Evolutionary conservation across 2,888 invertebrate genomes (phyloP), one percentile per base, ranked within the genome.

Genomic region (Stenotaenia linearis): DNA sequence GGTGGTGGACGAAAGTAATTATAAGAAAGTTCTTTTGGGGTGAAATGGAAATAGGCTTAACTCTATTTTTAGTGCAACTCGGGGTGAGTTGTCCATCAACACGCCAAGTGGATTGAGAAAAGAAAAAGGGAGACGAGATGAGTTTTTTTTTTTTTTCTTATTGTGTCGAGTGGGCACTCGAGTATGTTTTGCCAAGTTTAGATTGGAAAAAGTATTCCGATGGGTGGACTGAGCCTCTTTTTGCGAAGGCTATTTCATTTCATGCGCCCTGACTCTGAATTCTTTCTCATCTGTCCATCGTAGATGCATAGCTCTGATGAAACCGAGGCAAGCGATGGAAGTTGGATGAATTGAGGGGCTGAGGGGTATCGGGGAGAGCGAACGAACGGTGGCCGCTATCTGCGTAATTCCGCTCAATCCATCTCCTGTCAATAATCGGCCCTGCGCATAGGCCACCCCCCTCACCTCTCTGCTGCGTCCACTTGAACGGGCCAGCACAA

Each of bases 211-310:
- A 61, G 61, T 61, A 61, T 61, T 61, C 61, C 61, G 25, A 61
- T 61, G 61, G 61, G 61, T 61, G 61, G 61, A 61, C 61, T 61
- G 61, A 61, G 61, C 61, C 12, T 25, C 25, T 61, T 25, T 61
- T 61, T 61, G 61, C 61, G 25, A 25, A 40, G 77, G 77, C 77
- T 40, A 37, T 77, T 77, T 77, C 77, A 77, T 77, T 77, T 77
- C 77, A 77, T 77, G 77, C 77, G 40, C 37, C 28, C 77, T 77
- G 77, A 77, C 40, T 77, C 77, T 40, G 40, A 77, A 77, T 77
- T 77, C 77, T 40, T 15, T 25, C 37, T 40, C 40, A 40, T 40
- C 35, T 45, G 77, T 40, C 77, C 40, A 77, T 35, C 40, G 77
- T 25, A 77, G 77, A 40, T 40, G 35, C 25, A 45, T 35, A 45